phyloP scores from a whole-genome alignment of 1,140 invertebrate species.

The Stegodyphus dumicola region DNA sequence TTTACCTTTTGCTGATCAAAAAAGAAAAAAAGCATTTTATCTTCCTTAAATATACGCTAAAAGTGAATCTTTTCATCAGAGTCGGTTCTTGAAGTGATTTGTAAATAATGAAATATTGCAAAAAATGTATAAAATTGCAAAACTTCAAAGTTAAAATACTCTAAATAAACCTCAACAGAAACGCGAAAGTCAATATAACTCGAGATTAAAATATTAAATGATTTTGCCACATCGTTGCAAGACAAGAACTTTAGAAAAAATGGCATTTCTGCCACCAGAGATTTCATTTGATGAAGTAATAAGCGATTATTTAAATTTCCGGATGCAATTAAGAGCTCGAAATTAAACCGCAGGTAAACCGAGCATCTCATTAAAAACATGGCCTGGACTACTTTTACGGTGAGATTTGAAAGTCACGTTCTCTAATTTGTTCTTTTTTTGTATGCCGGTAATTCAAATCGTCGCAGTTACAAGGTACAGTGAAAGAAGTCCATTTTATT shows the following conservation, averaged over 20 bases:
- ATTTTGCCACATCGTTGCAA: not conserved
- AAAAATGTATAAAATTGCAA: slow-evolving; percentile 18
- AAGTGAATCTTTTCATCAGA: not conserved
- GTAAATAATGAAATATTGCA: slow-evolving; percentile 25
- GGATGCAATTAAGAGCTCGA: slow-evolving; percentile 47
- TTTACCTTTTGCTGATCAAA: too few relatives aligned
- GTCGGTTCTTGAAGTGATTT: slow-evolving; percentile 28
- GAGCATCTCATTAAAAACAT: slow-evolving; percentile 49
- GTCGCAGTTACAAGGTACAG: not conserved
- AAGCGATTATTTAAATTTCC: slow-evolving; percentile 45
- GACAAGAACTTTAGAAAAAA: not conserved
- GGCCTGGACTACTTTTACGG: slow-evolving; percentile 6
- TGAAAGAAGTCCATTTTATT: not conserved
- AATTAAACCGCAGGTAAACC: slow-evolving; percentile 46
- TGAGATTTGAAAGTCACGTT: slow-evolving; percentile 29
- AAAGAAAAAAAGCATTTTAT: too few relatives aligned
- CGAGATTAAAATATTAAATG: slow-evolving; percentile 49
- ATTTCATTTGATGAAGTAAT: slow-evolving; percentile 11
- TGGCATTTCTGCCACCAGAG: not conserved
- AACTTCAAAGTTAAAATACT: slow-evolving; percentile 4
- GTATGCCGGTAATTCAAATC: not conserved
- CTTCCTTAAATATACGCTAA: too few relatives aligned
- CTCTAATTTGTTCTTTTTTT: slow-evolving; percentile 21
- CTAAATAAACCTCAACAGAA: slow-evolving; percentile 13
- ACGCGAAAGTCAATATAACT: slow-evolving; percentile 27